Percentiles rank a stretch among this genome's conserved stretches.
phyloP scores from a whole-genome alignment of 2,113 vertebrate genomes.

The Boleophthalmus pectinirostris region DNA sequence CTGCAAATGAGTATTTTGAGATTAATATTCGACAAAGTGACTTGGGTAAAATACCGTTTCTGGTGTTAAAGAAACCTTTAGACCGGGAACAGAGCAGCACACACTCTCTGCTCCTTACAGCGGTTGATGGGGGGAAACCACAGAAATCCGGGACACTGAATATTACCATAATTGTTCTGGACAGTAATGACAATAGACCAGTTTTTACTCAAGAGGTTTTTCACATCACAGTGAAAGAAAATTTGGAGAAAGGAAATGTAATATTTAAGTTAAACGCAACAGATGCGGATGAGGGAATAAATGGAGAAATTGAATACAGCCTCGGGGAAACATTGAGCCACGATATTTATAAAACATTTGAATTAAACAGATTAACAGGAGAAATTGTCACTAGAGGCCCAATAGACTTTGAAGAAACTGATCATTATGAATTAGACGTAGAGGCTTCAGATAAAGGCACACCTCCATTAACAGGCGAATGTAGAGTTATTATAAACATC shows the following conservation, averaged over 20 bases:
- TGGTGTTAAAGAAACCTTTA: conserved; percentile 54
- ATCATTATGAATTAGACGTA: not conserved
- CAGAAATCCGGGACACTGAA: conserved; percentile 42
- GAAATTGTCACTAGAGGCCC: conserved; percentile 8
- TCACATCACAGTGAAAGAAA: conserved; percentile 41
- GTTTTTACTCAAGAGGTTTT: conserved; percentile 59
- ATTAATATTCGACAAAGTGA: conserved; percentile 50
- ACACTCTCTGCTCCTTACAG: conserved; percentile 42
- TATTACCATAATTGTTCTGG: conserved; percentile 56
- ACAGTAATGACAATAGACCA: conserved; percentile 70
- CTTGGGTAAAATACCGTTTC: conserved; percentile 49
- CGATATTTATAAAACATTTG: conserved; percentile 44
- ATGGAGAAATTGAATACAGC: conserved; percentile 54
- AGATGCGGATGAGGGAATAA: conserved; percentile 55
- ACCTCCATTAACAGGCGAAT: conserved; percentile 40
- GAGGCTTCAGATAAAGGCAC: conserved; percentile 37
- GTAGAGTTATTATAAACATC: conserved; percentile 60
- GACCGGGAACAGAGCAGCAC: conserved; percentile 57
- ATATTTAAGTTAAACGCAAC: conserved; percentile 57
- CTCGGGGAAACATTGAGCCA: conserved; percentile 43
- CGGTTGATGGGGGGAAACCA: conserved; percentile 65
- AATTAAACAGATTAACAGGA: conserved; percentile 21
- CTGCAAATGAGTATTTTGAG: conserved; percentile 60
- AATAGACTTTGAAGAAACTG: conserved; percentile 9
- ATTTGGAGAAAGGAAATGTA: conserved; percentile 19